Conservation (phyloP, 2,113 vertebrate genomes). For the Zonotrichia leucophrys region DNA sequence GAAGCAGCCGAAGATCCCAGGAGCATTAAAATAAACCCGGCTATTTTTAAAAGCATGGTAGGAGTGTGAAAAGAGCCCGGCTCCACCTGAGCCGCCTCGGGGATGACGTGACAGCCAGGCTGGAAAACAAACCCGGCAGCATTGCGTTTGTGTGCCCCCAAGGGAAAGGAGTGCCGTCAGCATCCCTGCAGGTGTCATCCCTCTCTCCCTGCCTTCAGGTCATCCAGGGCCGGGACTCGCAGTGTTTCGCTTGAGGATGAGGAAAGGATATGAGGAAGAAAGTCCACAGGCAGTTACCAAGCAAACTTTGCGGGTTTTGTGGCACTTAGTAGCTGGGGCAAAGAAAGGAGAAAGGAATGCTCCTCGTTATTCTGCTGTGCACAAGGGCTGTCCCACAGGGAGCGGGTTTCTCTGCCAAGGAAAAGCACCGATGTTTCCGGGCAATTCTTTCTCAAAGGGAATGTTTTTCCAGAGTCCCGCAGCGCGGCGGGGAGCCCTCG, state of each 20-base stretch:
- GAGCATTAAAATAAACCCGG: background rate
- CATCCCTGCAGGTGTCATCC: background rate
- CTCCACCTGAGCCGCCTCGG: background rate
- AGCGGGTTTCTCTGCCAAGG: background rate
- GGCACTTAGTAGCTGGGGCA: background rate
- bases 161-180: background rate
- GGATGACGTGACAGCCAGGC: background rate
- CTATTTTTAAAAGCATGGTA: background rate
- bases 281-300: background rate
- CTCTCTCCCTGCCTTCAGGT: background rate
- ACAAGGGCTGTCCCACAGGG: background rate
- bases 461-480: background rate
- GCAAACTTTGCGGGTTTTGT: background rate
- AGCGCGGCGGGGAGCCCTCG: background rate
- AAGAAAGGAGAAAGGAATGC: background rate
- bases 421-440: background rate
- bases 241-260: background rate
- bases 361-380: background rate
- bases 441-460: background rate
- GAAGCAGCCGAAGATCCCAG: background rate
- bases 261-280: background rate
- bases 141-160: fast-evolving
- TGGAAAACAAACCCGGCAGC: background rate
- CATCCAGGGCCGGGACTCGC: background rate
- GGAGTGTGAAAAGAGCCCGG: conserved; percentile 14